phyloP scores from a whole-genome alignment of 2,888 invertebrate genomes.

The Cancer borealis region DNA sequence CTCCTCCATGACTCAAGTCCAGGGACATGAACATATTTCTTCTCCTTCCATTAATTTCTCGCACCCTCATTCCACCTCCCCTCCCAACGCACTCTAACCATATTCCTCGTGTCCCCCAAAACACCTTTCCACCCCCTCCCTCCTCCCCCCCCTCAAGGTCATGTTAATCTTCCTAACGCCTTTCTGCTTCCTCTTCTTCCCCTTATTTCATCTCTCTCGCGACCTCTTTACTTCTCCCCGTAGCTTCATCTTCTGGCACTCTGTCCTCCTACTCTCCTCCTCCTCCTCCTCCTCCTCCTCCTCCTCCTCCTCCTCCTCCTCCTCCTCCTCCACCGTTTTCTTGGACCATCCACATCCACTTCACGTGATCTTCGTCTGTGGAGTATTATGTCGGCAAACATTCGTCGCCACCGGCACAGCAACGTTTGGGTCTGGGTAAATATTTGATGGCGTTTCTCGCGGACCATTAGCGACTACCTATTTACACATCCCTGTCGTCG shows the following conservation, averaged over 20 bases:
- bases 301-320: neutral
- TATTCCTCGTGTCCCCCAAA: neutral
- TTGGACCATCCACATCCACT: neutral
- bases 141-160: neutral
- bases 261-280: neutral
- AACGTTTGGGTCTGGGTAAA: neutral
- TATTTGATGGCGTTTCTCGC: slow-evolving; percentile 17
- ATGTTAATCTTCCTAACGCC: slow-evolving; percentile 8
- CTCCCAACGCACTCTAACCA: neutral
- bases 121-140: neutral
- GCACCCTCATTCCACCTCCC: neutral
- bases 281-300: neutral
- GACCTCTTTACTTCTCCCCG: neutral
- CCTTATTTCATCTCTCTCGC: neutral
- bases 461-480: slow-evolving; percentile 3
- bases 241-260: neutral
- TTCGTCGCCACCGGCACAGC: neutral
- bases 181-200: neutral
- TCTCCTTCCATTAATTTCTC: slow-evolving; percentile 13
- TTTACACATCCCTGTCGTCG: neutral
- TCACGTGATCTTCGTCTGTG: neutral
- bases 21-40: slow-evolving; percentile 34
- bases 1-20: neutral
- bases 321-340: neutral
- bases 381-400: slow-evolving; percentile 21